These are phyloP conservation scores for Acipenser ruthenus DNA, from an alignment of 2,797 vertebrate species.

Conservation along the genomic window DNA sequence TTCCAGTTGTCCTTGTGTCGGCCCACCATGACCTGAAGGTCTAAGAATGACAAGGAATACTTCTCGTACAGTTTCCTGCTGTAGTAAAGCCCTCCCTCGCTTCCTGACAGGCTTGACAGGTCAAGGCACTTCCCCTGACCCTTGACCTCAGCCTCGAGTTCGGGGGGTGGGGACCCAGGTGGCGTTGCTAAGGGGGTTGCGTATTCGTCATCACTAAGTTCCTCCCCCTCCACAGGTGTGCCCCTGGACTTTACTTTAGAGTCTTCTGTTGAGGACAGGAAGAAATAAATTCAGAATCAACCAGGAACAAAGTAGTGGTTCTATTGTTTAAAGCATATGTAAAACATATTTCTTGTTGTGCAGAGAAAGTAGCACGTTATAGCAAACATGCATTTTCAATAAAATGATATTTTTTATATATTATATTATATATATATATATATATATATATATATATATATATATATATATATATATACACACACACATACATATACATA, in stretches of 20 bases:
- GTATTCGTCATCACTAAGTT: conserved; percentile 90
- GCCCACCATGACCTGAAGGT: conserved; percentile 97
- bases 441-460: no score
- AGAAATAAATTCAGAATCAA: neutral
- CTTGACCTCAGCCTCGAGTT: conserved; percentile 47
- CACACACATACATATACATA: no score
- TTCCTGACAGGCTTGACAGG: conserved; percentile 49
- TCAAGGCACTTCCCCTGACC: conserved; percentile 39
- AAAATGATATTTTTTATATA: no score
- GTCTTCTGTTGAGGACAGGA: conserved; percentile 45
- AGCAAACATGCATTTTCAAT: no score
- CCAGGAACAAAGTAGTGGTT: neutral
- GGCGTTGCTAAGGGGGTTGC: conserved; percentile 90
- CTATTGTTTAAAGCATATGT: neutral
- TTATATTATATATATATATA: no score
- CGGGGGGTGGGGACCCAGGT: conserved; percentile 74
- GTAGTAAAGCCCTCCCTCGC: conserved; percentile 65
- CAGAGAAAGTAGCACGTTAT: no score
- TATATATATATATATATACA: no score
- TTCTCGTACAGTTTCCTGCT: conserved; percentile 85
- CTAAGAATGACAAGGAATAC: conserved; percentile 85
- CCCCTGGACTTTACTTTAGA: conserved; percentile 47
- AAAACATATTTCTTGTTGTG: no score
- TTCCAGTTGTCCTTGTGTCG: conserved; percentile 94
- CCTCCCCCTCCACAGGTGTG: conserved; percentile 63